Conservation (phyloP, 1,140 invertebrate genomes). For the Leucophenga varia region DNA sequence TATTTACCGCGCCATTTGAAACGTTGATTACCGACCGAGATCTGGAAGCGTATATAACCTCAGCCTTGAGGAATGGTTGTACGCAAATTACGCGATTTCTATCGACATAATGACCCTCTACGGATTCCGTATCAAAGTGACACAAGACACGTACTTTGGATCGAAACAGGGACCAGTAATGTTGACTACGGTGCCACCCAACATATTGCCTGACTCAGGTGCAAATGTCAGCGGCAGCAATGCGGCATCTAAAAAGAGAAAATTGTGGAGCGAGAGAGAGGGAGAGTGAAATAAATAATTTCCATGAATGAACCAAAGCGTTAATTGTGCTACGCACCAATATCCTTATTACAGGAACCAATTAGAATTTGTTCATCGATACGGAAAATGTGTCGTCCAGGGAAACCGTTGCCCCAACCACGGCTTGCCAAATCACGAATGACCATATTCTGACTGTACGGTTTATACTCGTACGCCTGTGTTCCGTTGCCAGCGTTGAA, state of each 20-base stretch:
- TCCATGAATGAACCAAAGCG: background rate
- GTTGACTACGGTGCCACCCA: constrained; percentile 91
- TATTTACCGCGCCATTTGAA: constrained; percentile 91
- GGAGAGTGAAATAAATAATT: constrained; percentile 14
- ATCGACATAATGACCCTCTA: constrained; percentile 73
- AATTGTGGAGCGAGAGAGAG: constrained; percentile 17
- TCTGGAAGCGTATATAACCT: constrained; percentile 86
- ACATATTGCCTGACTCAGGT: constrained; percentile 82
- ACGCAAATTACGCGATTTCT: constrained; percentile 84
- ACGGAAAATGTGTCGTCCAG: constrained; percentile 89
- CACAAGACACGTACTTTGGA: constrained; percentile 74
- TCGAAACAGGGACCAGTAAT: constrained; percentile 92
- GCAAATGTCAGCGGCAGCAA: constrained; percentile 82
- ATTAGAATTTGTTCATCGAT: constrained; percentile 93
- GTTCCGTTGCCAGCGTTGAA: constrained; percentile 96
- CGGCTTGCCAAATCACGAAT: constrained; percentile 77
- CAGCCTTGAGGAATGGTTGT: constrained; percentile 83
- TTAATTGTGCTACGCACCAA: constrained; percentile 62
- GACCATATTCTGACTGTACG: constrained; percentile 85
- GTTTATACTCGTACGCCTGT: constrained; percentile 82
- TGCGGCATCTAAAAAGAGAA: constrained; percentile 65
- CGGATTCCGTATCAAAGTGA: constrained; percentile 76
- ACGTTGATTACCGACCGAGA: constrained; percentile 79
- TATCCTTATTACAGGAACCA: constrained; percentile 89
- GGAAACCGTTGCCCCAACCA: constrained; percentile 84